Evolutionary conservation across 1,140 invertebrate species (phyloP), one percentile per base, ranked within the genome.

Genomic region (Oryctes rhinoceros): DNA sequence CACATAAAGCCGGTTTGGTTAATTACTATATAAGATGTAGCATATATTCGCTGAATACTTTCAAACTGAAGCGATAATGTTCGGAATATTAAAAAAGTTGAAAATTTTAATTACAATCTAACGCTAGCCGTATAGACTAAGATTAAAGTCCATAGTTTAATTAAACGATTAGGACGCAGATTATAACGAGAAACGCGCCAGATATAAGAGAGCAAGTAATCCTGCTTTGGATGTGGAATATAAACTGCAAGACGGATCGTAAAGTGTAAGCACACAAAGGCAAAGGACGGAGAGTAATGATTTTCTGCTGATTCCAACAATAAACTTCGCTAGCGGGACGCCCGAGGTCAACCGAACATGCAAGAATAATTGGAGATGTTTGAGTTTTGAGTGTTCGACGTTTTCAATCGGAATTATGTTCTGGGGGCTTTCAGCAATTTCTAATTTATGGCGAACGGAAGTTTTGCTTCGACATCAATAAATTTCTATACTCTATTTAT

Each of bases 341-440:
- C 3, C 53, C 18, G 53, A 59, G 53, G 53, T 18, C 53, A 59
- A 59, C 53, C 53, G 18, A 59, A 59, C 53, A 59, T 59, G 18
- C 53, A 59, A 59, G 53, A 59, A 59, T 59, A 59, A 59, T 59
- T 59, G 53, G 53, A 59, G 53, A 59, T 59, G 53, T 59, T 59
- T 59, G 53, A 59, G 53, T 59, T 59, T 59, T 18, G 53, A 59
- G 53, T 59, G 53, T 18, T 59, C n/a, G 18, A 59, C 18, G 53
- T 59, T 59, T 18, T 18, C 53, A 59, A 18, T 59, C 18, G 15
- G 53, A n/a, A 59, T 59, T 59, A 15, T 59, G 15, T 59, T 18
- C 53, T 3, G 18, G 6, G 53, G 53, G 18, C 15, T 59, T 59
- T 59, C 18, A n/a, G 15, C 15, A 59, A 59, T n/a, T 59, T 59